phyloP scores from a whole-genome alignment of 2,797 vertebrate species.

The Microctenopoma stevenorrisi region DNA sequence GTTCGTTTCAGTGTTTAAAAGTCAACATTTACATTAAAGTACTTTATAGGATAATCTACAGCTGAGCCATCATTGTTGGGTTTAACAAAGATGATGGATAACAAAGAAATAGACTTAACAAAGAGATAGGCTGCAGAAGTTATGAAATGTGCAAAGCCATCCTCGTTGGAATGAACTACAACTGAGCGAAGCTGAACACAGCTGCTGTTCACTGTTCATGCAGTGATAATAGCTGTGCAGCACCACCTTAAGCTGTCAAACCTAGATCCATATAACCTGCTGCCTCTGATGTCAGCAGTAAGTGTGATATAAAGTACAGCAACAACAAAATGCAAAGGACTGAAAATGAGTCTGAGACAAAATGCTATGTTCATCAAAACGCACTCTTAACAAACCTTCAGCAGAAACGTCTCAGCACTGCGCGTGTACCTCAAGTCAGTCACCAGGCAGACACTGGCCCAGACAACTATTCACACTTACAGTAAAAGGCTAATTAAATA shows the following conservation, averaged over 20 bases:
- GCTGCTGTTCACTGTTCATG: conserved; percentile 5
- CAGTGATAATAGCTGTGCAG: conserved; percentile 6
- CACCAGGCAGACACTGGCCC: not conserved
- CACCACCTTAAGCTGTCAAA: conserved; percentile 15
- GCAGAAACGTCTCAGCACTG: not conserved
- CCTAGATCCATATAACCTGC: conserved; percentile 22
- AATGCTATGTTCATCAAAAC: no score
- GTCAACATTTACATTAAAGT: conserved; percentile 1
- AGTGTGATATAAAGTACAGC: not conserved
- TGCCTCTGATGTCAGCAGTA: conserved; percentile 1
- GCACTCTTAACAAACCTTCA: not conserved
- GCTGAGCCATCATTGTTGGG: no score
- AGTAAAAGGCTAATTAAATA: conserved; percentile 30
- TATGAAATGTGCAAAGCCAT: not conserved
- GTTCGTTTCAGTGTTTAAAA: not conserved
- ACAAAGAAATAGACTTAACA: not conserved
- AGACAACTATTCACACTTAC: not conserved
- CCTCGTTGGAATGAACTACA: not conserved
- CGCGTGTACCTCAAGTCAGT: not conserved
- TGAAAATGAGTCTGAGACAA: no score
- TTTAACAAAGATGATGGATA: not conserved
- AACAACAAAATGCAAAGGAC: not conserved
- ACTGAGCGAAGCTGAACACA: conserved; percentile 20
- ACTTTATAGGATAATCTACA: not conserved
- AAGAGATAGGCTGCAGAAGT: not conserved